Base-by-base conservation (phyloP, 1,140 invertebrate species). In the Amyelois transitella region DNA sequence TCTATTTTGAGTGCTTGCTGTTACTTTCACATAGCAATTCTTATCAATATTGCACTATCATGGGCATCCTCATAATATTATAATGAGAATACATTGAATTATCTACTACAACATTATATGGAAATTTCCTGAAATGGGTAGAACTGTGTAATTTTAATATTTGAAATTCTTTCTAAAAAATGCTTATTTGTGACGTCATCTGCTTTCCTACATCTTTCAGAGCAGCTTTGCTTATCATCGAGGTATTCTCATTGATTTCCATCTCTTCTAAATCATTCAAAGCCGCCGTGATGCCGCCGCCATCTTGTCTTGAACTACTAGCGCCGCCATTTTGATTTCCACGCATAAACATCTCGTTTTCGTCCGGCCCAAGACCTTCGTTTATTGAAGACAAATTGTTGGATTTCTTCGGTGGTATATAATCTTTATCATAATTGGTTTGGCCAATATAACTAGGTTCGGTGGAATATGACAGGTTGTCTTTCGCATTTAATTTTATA, bases 171-270 rank as follows among this genome's bases (percentile, higher is more conserved):
- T n/a, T n/a, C n/a, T n/a, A n/a, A n/a, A n/a, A n/a, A n/a, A n/a
- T 92, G 67, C 91, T 89, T 25, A 93, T 79, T 61, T 94, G 92
- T 7, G 91, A 90, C 4, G 87, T 88, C 67, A 93, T 87, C 58
- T 92, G 91, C 60, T 90, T 77, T 49, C 86, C 79, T 6, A 92
- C 83, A 61, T 92, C 91, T 18, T 64, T 84, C 43, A 72, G 83
- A 51, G 58, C 72, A 58, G 43, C 74, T 74, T 56, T 81, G 66
- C 55, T 73, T 19, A 69, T 57, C 49, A 74, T 66, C 1, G 63
- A 64, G 14, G 61, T 76, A 49, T 72, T 74, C 57, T 88, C 77
- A 17, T 52, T 72, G n/a, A 67, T 64, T 45, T 86, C 58, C 72
- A 90, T 89, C 24, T 72, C 58, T 58, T 89, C 73, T 43, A 88